Conservation (phyloP, 1,140 invertebrate species). For the Euwallacea similis region DNA sequence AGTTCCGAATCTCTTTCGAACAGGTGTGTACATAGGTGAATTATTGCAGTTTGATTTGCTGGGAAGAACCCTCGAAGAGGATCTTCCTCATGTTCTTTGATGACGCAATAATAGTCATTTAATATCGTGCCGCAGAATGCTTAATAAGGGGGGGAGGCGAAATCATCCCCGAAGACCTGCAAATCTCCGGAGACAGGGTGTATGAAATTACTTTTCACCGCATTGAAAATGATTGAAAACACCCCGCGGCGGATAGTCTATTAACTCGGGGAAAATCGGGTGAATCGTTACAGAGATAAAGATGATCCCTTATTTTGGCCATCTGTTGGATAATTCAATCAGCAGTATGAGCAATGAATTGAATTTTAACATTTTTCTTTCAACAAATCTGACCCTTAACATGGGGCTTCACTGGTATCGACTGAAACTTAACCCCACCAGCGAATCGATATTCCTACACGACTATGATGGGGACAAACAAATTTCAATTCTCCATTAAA, state of each 20-base stretch:
- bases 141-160: slow-evolving; percentile 37
- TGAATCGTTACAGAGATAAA: slow-evolving; percentile 33
- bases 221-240: slow-evolving; percentile 39
- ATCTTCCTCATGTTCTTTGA: too few relatives aligned
- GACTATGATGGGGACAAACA: background rate
- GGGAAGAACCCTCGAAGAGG: background rate
- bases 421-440: slow-evolving; percentile 18
- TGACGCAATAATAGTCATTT: slow-evolving; percentile 8
- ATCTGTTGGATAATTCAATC: slow-evolving; percentile 45
- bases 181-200: slow-evolving; percentile 32
- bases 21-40: slow-evolving; percentile 32
- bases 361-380: too few relatives aligned
- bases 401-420: slow-evolving; percentile 17
- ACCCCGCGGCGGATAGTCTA: slow-evolving; percentile 27
- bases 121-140: slow-evolving; percentile 32
- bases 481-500: background rate
- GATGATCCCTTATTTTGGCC: slow-evolving; percentile 38
- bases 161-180: slow-evolving; percentile 23
- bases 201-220: slow-evolving; percentile 45
- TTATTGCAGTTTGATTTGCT: slow-evolving; percentile 27
- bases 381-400: slow-evolving; percentile 5
- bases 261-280: slow-evolving; percentile 32
- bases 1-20: slow-evolving; percentile 36
- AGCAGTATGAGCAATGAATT: background rate
- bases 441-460: slow-evolving; percentile 14